These are phyloP conservation scores for Phalanger gymnotis DNA, from an alignment of 2,797 vertebrate genomes.

Conservation along the genomic window DNA sequence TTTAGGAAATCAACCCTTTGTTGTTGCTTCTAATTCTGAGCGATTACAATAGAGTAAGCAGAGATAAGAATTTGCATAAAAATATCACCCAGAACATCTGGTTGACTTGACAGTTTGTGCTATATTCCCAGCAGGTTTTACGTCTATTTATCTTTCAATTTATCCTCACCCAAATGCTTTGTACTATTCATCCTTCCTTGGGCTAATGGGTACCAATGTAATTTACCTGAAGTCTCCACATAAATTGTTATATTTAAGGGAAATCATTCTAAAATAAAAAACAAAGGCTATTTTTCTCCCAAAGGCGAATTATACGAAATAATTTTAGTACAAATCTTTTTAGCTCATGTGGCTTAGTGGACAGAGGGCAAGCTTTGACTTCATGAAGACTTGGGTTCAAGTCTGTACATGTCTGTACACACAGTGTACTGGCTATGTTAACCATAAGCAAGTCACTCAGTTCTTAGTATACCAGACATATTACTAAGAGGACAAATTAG, in stretches of 20 bases:
- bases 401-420: not conserved
- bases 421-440: not conserved
- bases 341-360: not conserved
- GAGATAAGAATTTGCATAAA: not conserved
- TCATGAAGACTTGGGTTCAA: not conserved
- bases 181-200: not conserved
- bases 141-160: not conserved
- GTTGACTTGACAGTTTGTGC: not conserved
- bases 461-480: not conserved
- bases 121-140: not conserved
- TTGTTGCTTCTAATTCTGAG: not conserved
- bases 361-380: not conserved
- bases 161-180: not conserved
- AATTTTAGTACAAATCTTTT: not conserved
- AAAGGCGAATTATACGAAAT: not conserved
- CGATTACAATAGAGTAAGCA: not conserved
- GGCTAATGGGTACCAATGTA: not conserved
- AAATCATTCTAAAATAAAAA: not conserved
- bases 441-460: not conserved
- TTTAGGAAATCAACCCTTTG: not conserved
- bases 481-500: not conserved
- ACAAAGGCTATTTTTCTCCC: not conserved
- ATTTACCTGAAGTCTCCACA: not conserved
- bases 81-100: not conserved
- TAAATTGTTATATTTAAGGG: not conserved